These are phyloP conservation scores for Luperina nickerlii DNA, from an alignment of 2,888 invertebrate genomes.

Conservation along the genomic window DNA sequence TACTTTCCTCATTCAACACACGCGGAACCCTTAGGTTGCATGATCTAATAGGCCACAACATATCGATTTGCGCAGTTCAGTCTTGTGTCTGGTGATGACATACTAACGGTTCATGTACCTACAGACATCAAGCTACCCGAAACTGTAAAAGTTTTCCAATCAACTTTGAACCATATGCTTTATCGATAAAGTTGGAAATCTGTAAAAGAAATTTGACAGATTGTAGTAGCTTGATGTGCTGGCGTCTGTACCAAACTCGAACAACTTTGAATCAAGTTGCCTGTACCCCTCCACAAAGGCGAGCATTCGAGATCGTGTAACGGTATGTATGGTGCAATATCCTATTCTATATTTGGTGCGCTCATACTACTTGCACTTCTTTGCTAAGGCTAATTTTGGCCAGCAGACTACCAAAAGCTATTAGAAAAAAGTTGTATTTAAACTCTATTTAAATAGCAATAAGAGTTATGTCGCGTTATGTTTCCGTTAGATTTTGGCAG, in stretches of 20 bases:
- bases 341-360: conserved; percentile 67
- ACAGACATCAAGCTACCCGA: too few relatives aligned
- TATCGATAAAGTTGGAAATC: too few relatives aligned
- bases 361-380: conserved; percentile 52
- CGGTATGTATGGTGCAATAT: conserved; percentile 69
- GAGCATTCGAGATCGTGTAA: conserved; percentile 59
- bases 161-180: too few relatives aligned
- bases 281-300: conserved; percentile 46
- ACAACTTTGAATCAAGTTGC: conserved; percentile 41
- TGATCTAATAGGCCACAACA: conserved; percentile 32
- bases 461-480: conserved; percentile 27
- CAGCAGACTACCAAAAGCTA: conserved; percentile 35
- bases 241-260: conserved; percentile 26
- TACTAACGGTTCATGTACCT: conserved; percentile 35
- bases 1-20: not conserved
- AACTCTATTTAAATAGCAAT: conserved; percentile 42
- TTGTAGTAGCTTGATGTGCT: too few relatives aligned
- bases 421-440: conserved; percentile 37
- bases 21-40: conserved; percentile 16
- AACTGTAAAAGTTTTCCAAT: too few relatives aligned
- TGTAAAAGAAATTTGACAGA: too few relatives aligned
- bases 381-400: conserved; percentile 59
- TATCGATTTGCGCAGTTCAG: conserved; percentile 37
- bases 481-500: conserved; percentile 31
- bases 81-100: conserved; percentile 42